Conservation (phyloP, 2,113 vertebrate genomes). For the Mesitornis unicolor region DNA sequence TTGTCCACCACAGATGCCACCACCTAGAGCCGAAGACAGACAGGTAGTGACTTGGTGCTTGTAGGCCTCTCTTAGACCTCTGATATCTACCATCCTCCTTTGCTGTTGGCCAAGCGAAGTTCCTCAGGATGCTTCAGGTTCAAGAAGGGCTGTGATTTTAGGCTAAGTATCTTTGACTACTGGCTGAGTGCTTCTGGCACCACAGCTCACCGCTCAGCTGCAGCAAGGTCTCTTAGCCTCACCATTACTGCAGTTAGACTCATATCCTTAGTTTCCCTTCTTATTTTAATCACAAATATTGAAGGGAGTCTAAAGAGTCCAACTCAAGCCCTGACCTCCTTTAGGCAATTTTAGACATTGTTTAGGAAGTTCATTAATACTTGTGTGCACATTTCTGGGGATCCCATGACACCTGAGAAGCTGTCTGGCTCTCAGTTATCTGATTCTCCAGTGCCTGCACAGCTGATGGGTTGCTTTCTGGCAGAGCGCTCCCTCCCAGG, state of each 20-base stretch:
- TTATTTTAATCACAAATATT: neutral
- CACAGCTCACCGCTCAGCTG: neutral
- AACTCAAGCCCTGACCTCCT: neutral
- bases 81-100: neutral
- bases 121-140: neutral
- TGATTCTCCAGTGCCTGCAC: neutral
- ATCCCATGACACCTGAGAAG: neutral
- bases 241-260: neutral
- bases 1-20: constrained; percentile 90
- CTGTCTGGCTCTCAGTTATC: rapidly evolving
- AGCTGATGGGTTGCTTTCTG: neutral
- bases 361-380: neutral
- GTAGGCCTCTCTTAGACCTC: neutral
- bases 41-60: neutral
- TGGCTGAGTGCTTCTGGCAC: neutral
- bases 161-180: neutral
- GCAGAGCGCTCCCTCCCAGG: neutral
- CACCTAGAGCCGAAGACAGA: constrained; percentile 74
- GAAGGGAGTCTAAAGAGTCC: neutral
- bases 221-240: neutral
- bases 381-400: neutral
- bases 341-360: neutral
- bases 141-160: neutral
- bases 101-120: neutral
- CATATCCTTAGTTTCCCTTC: neutral